Base-by-base conservation (phyloP, 1,140 invertebrate species). In the Drosophila willistoni region DNA sequence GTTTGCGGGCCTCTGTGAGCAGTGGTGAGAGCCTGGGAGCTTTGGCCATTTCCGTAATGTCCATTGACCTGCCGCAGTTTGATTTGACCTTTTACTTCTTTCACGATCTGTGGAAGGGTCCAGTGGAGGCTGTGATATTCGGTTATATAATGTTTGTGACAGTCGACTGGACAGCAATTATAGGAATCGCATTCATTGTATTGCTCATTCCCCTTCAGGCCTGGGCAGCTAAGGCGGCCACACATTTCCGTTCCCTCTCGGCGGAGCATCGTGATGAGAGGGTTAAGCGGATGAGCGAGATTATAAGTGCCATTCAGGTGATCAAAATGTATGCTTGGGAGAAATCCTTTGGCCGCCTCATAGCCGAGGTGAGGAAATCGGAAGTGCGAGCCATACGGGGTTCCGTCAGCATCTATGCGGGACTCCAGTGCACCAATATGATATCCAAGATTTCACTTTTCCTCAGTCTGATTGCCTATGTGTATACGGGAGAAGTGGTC, bases 261-360 rank as follows among this genome's bases (percentile, higher is more conserved):
- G 95, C 96, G 0, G 90, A 93, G 29, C 92, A 95, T 10, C 97
- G 96, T 0, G 97, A 98, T 90, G 95, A 96, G 79, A 93, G 97
- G 17, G 95, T 97, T 0, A 93, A 96, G 12, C 92, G 97, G 9
- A 97, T 97, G 94, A 97, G 96, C 79, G 96, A 97, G 84, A 96
- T 98, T 41, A 94, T 98, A 4, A 93, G 92, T 1, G 95, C 95
- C 5, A 94, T 95, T 13, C 94, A 94, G 84, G 94, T 97, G 14
- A 96, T 97, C 68, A 97, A 97, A 93, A 96, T 97, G 96, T 96
- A 96, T 87, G 94, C 95, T 0, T 96, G 96, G 96, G 96, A 96
- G 84, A 94, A 94, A 73, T 94, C 95, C 0, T 96, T 96, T 74
- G 94, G 94, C 1, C 92, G 93, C 60, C 79, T 95, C 12, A 93